These are phyloP conservation scores for Scomberomorus guttatus DNA, from an alignment of 2,797 vertebrate genomes.

Conservation along the genomic window DNA sequence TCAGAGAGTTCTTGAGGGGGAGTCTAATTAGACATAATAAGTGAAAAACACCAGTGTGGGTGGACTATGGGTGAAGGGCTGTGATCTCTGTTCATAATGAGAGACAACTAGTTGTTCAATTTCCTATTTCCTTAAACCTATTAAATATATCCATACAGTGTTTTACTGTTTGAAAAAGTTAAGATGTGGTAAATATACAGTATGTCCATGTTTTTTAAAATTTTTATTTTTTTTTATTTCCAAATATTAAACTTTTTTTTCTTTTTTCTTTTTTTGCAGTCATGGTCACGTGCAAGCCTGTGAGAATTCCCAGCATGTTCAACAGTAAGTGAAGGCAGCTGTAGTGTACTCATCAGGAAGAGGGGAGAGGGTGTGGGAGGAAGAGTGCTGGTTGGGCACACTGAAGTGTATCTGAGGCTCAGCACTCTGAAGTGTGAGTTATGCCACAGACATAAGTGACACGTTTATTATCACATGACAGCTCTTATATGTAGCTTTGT, in stretches of 20 bases:
- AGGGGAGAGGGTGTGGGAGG: slow-evolving; percentile 14
- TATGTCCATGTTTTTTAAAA: no score
- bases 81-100: background rate
- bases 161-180: no score
- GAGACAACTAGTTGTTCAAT: background rate
- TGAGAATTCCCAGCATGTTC: background rate
- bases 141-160: no score
- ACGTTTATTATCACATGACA: background rate
- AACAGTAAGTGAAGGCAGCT: slow-evolving; percentile 42
- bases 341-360: background rate
- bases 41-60: background rate
- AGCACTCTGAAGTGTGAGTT: background rate
- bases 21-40: no score
- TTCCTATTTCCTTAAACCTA: background rate
- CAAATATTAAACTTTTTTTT: no score
- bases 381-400: background rate
- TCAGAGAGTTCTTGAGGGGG: no score
- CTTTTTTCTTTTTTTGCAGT: background rate
- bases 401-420: background rate
- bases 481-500: background rate
- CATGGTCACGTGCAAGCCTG: accelerated
- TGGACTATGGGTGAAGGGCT: background rate
- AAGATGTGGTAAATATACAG: no score
- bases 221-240: no score
- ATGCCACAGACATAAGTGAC: background rate